A percentile compares a stretch with the other conserved stretches of the same genome.
Conservation (phyloP, 2,888 invertebrate species). For the Portevinia maculata region DNA sequence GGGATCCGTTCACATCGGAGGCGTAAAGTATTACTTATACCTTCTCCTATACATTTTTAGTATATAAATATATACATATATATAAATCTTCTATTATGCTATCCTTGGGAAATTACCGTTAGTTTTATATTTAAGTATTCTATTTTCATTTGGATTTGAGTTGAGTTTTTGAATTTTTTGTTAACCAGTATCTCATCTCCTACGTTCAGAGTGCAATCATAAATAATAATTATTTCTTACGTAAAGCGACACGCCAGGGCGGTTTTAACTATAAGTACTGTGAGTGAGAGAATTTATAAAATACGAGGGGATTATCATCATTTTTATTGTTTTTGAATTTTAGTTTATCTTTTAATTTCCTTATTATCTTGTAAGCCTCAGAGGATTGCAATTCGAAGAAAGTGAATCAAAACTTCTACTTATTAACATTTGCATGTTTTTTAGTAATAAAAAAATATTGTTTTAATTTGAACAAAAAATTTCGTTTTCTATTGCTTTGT, state of each 20-base stretch:
- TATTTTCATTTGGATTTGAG: conserved; percentile 43
- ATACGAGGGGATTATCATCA: conserved; percentile 29
- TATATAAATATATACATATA: conserved; percentile 41
- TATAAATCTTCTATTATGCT: conserved; percentile 32
- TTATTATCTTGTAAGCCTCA: conserved; percentile 55
- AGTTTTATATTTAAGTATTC: conserved; percentile 33
- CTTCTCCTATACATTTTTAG: conserved; percentile 57
- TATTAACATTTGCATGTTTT: background rate
- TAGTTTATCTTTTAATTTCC: conserved; percentile 23
- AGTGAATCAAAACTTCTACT: no score
- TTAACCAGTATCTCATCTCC: conserved; percentile 54
- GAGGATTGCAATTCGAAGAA: conserved; percentile 3
- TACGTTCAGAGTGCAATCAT: conserved; percentile 69
- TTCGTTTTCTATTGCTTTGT: background rate
- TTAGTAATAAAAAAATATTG: background rate
- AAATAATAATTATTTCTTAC: conserved; percentile 33
- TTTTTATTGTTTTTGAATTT: conserved; percentile 1
- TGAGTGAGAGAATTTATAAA: conserved; percentile 60
- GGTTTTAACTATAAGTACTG: conserved; percentile 49
- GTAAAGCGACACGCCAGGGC: conserved; percentile 46
- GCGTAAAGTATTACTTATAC: conserved; percentile 78
- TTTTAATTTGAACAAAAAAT: background rate
- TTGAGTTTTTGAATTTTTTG: conserved; percentile 49
- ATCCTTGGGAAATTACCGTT: conserved; percentile 28
- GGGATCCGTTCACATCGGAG: conserved; percentile 94